Evolutionary conservation across 2,797 vertebrate genomes (phyloP), one percentile per base, ranked within the genome.

Genomic region (Heliangelus exortis): DNA sequence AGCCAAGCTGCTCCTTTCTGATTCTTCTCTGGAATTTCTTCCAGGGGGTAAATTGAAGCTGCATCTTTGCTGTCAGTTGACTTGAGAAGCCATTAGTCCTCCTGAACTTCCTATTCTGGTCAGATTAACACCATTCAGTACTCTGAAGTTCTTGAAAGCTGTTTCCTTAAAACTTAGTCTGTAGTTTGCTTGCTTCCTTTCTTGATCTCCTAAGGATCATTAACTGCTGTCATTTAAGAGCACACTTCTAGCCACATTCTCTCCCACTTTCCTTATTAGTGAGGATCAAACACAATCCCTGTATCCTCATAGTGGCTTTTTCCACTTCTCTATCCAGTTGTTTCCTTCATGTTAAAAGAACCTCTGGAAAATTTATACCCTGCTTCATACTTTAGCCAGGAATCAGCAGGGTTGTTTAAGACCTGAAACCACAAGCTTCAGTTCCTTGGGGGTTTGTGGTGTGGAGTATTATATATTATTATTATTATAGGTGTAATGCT

Each of bases 191-290:
- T 75, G 33, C 39, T 65, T 83, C 55, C 58, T 79, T 84, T 55
- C 75, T 89, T 36, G 41, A 39, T 87, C 79, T 69, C 79, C 54
- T 59, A 62, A 87, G 68, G 29, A 55, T 88, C 53, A 73, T 85
- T 93, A 93, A 73, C 69, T 83, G 21, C 86, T 85, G 68, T 66
- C 72, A 22, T 79, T 86, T 69, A 76, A 73, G 43, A 77, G 79
- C 85, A 47, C 18, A 12, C 14, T 82, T 75, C 7, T 43, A 73
- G 43, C 15, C 23, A 63, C 15, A 15, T 83, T 85, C 43, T 83
- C 33, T 90, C 55, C n/a, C 1, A 2, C 36, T 66, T 82, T 62
- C 43, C 76, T 47, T 55, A 51, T 87, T 73, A 51, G 19, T 25
- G 22, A 65, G 59, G 71, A 87, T 92, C 88, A 87, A 87, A 85